Evolutionary conservation across 2,888 invertebrate species (phyloP).

Genomic region (Taphrorychus bicolor): DNA sequence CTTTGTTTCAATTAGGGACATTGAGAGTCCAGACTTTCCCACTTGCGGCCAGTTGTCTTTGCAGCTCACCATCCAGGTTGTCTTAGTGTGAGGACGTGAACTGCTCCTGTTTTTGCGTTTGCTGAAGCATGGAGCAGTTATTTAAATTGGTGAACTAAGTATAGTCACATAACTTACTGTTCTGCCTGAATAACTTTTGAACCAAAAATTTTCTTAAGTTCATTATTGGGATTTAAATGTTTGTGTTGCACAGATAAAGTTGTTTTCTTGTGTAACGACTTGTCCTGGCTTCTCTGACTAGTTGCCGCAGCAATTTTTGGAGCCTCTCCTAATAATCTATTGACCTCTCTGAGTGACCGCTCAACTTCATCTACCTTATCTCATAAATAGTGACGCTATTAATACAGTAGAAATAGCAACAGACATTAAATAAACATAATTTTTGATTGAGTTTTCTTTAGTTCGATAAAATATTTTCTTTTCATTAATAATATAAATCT

Average conservation of each 20-base stretch:
- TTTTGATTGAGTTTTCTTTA: too few species aligned
- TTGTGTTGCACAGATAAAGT: conserved; percentile 72
- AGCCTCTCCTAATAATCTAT: conserved; percentile 70
- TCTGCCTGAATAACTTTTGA: conserved; percentile 77
- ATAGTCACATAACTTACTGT: conserved; percentile 45
- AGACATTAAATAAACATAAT: too few species aligned
- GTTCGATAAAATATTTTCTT: too few species aligned
- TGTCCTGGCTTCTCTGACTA: conserved; percentile 47
- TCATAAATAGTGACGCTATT: too few species aligned
- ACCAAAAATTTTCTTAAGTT: conserved; percentile 82
- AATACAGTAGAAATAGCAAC: too few species aligned
- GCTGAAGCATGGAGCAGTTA: conserved; percentile 51
- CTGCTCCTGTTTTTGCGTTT: conserved; percentile 66
- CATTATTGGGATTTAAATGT: conserved; percentile 80
- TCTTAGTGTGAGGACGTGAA: conserved; percentile 67
- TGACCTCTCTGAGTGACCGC: conserved; percentile 70
- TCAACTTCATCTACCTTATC: conserved; percentile 75
- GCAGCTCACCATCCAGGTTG: conserved; percentile 72
- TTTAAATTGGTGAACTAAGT: neutral
- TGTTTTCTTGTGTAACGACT: conserved; percentile 56
- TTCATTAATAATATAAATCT: neutral
- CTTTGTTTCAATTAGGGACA: conserved; percentile 68
- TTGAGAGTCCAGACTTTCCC: conserved; percentile 74
- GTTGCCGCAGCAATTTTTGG: conserved; percentile 33
- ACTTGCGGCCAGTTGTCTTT: conserved; percentile 77